Percentiles rank a stretch among this genome's conserved stretches.
Evolutionary conservation across 2,888 invertebrate genomes (phyloP).

Genomic region (Epiblema foenella): DNA sequence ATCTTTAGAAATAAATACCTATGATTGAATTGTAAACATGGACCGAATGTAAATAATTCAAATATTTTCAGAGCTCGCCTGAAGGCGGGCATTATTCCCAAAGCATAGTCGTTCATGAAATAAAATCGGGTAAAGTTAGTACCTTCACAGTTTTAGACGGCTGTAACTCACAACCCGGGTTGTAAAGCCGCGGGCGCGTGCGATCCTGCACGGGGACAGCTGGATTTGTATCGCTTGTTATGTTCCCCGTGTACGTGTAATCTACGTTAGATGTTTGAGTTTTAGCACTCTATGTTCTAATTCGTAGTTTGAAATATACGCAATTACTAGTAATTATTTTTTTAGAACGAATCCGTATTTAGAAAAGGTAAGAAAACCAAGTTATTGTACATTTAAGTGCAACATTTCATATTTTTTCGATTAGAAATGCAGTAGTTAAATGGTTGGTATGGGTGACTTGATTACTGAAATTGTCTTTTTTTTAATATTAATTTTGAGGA

Average conservation of each 20-base stretch:
- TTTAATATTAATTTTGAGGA: too few relatives aligned
- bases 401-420: too few relatives aligned
- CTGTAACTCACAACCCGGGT: slow-evolving; percentile 22
- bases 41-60: not conserved
- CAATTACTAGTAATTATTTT: too few relatives aligned
- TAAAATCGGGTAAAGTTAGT: slow-evolving; percentile 29
- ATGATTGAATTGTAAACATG: too few relatives aligned
- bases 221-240: slow-evolving; percentile 16
- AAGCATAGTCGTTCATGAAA: slow-evolving; percentile 19
- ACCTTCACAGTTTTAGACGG: slow-evolving; percentile 5
- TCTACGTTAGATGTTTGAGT: not conserved
- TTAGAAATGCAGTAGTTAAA: too few relatives aligned
- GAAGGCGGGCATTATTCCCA: not conserved
- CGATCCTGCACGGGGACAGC: slow-evolving; percentile 11
- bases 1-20: too few relatives aligned
- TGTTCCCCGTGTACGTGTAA: not conserved
- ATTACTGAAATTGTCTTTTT: too few relatives aligned
- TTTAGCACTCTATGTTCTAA: not conserved
- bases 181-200: slow-evolving; percentile 17
- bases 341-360: too few relatives aligned
- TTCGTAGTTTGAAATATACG: not conserved
- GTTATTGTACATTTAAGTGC: too few relatives aligned
- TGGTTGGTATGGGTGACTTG: too few relatives aligned
- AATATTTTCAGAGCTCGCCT: not conserved
- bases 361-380: too few relatives aligned